Conservation (phyloP, 2,888 invertebrate species). For the Kuschelorhynchus macadamiae region DNA sequence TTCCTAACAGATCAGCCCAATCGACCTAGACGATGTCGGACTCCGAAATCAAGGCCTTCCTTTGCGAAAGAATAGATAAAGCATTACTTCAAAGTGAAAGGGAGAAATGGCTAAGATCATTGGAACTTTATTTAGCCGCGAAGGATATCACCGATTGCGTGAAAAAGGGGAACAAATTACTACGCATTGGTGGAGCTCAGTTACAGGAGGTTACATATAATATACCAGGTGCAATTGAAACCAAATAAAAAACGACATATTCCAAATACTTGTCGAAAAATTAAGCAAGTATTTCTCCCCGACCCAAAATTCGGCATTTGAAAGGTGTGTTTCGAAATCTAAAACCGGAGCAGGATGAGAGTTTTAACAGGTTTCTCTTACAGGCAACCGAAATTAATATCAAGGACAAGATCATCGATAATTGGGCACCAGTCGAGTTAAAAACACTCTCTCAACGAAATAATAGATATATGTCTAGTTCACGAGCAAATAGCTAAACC, state of each 20-base stretch:
- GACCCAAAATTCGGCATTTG: constrained; percentile 57
- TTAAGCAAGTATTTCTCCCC: constrained; percentile 57
- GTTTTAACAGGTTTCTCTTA: constrained; percentile 51
- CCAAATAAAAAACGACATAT: constrained; percentile 50
- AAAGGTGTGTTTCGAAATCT: constrained; percentile 55
- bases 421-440: constrained; percentile 44
- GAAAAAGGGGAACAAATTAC: constrained; percentile 54
- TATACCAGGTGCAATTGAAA: constrained; percentile 54
- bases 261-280: constrained; percentile 50
- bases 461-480: background rate
- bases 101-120: too few species aligned
- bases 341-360: constrained; percentile 55
- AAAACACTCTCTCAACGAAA: background rate
- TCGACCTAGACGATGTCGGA: too few species aligned
- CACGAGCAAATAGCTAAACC: too few species aligned
- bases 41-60: background rate
- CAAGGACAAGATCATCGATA: constrained; percentile 54
- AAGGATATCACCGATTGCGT: constrained; percentile 50
- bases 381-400: constrained; percentile 52
- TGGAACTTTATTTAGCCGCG: constrained; percentile 54
- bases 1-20: too few species aligned
- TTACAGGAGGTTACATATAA: constrained; percentile 56
- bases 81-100: background rate
- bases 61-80: background rate
- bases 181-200: constrained; percentile 55